A percentile compares a stretch with the other conserved stretches of the same genome.
Evolutionary conservation across 2,888 invertebrate species (phyloP).

Genomic region (Asteroscopus sphinx): DNA sequence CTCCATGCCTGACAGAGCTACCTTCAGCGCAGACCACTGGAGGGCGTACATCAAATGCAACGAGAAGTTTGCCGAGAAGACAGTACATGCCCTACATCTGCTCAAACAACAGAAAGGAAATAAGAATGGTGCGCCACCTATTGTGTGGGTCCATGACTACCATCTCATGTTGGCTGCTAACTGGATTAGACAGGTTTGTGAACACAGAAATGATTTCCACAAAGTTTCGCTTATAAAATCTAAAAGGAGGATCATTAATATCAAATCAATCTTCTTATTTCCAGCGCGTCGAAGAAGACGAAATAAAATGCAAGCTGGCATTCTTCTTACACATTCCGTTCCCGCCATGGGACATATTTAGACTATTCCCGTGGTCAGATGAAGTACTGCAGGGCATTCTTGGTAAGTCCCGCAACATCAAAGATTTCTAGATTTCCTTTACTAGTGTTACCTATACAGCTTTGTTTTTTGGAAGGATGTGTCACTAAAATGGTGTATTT

Average conservation of each 20-base stretch:
- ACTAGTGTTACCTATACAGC: no score
- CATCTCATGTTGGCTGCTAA: conserved; percentile 98
- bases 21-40: conserved; percentile 95
- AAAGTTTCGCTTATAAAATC: no score
- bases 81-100: conserved; percentile 91
- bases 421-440: no score
- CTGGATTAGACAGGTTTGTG: conserved; percentile 94
- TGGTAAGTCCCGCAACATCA: conserved; percentile 80
- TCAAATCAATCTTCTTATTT: conserved; percentile 47
- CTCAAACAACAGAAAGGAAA: conserved; percentile 87
- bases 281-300: conserved; percentile 93
- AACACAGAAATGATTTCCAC: background rate
- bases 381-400: conserved; percentile 97
- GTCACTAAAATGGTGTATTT: background rate
- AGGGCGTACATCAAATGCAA: conserved; percentile 94
- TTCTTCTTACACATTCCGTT: conserved; percentile 99
- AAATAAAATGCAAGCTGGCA: conserved; percentile 94
- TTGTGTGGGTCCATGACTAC: conserved; percentile 98
- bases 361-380: conserved; percentile 97
- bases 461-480: background rate
- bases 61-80: conserved; percentile 95
- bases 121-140: conserved; percentile 89
- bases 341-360: conserved; percentile 97
- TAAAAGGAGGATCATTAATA: no score
- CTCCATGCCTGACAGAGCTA: conserved; percentile 97